Evolutionary conservation across 1,140 invertebrate genomes (phyloP).

Genomic region (Drosophila arawakana): DNA sequence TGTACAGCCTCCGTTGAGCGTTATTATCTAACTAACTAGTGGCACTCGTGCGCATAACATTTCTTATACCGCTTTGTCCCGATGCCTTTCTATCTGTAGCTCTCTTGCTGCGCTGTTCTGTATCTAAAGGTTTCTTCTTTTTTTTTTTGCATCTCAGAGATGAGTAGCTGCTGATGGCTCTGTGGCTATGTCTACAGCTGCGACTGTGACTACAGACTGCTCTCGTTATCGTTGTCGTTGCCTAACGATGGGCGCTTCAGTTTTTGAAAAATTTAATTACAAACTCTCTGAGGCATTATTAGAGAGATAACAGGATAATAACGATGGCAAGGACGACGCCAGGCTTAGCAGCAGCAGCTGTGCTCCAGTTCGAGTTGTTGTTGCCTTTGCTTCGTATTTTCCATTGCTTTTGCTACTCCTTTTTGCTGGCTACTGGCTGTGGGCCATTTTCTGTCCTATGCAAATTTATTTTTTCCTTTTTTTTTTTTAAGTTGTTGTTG

Average conservation of each 20-base stretch:
- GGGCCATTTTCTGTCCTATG: constrained; percentile 55
- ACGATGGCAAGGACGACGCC: constrained; percentile 72
- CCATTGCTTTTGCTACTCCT: constrained; percentile 21
- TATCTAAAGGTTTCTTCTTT: constrained; percentile 19
- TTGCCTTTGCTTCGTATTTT: constrained; percentile 12
- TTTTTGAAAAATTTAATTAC: constrained; percentile 83
- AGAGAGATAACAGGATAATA: constrained; percentile 83
- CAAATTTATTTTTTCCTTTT: constrained; percentile 63
- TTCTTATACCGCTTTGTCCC: constrained; percentile 66
- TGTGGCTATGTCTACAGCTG: constrained; percentile 18
- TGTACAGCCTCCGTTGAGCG: constrained; percentile 77
- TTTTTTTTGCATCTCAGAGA: constrained; percentile 32
- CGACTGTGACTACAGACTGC: constrained; percentile 1
- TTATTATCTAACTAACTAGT: constrained; percentile 83
- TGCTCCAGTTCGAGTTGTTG: constrained; percentile 64
- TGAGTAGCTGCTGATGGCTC: constrained; percentile 8
- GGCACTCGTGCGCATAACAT: constrained; percentile 80
- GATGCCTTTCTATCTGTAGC: background rate
- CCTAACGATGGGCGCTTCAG: constrained; percentile 51
- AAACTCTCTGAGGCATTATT: constrained; percentile 82
- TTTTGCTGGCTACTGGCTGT: constrained; percentile 60
- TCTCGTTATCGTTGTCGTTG: constrained; percentile 24
- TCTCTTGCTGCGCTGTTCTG: constrained; percentile 19
- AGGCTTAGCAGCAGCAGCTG: constrained; percentile 57
- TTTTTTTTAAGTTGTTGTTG: constrained; percentile 18